phyloP scores from a whole-genome alignment of 2,797 vertebrate species.

The Betta splendens region DNA sequence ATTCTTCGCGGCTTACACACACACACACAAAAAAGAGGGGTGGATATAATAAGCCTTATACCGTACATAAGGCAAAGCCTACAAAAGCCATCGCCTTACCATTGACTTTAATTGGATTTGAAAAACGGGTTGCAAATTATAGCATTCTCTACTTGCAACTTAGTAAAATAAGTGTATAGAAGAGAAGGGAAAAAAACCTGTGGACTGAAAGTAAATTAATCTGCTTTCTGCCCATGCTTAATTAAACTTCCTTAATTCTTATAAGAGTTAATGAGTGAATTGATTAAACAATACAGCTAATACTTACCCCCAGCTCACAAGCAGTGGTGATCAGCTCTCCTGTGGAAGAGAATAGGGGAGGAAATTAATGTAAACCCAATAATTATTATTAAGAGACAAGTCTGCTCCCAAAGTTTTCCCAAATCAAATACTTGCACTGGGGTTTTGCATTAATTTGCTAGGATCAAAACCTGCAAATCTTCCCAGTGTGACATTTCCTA shows the following conservation, averaged over 20 bases:
- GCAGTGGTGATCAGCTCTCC: constrained; percentile 99
- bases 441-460: constrained; percentile 99
- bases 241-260: constrained; percentile 99
- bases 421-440: constrained; percentile 99
- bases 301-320: constrained; percentile 99
- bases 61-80: constrained; percentile 99
- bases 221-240: constrained; percentile 99
- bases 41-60: constrained; percentile 99
- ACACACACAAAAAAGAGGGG: constrained; percentile 90
- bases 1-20: constrained; percentile 99
- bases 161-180: constrained; percentile 91
- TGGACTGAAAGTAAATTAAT: constrained; percentile 99
- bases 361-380: constrained; percentile 99
- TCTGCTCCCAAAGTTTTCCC: constrained; percentile 99
- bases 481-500: constrained; percentile 98
- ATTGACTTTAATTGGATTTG: constrained; percentile 99
- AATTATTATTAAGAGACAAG: constrained; percentile 99
- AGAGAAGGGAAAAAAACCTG: constrained; percentile 84
- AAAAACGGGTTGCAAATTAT: constrained; percentile 99
- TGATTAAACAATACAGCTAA: constrained; percentile 99
- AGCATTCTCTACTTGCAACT: constrained; percentile 99
- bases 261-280: constrained; percentile 99
- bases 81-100: constrained; percentile 95
- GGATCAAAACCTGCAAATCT: constrained; percentile 99
- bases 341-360: constrained; percentile 93